Percentiles rank a stretch among this genome's conserved stretches.
These are phyloP conservation scores for Corbicula japonica DNA, from an alignment of 2,888 invertebrate genomes.

Conservation along the genomic window DNA sequence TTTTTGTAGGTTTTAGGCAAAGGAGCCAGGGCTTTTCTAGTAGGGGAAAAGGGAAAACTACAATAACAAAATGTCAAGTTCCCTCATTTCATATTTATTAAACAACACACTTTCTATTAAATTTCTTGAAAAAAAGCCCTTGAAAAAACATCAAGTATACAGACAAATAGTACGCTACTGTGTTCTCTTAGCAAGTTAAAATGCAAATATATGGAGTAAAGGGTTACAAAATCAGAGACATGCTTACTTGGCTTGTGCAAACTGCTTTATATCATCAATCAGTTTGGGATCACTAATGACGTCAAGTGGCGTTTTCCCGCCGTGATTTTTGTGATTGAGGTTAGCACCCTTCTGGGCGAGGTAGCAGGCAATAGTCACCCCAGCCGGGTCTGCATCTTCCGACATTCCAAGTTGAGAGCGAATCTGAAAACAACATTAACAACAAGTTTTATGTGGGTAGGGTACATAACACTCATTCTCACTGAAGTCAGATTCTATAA, in stretches of 20 bases:
- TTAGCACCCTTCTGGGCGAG: conserved; percentile 90
- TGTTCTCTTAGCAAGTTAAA: not conserved
- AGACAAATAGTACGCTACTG: too few relatives aligned
- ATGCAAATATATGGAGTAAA: not conserved
- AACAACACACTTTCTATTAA: too few relatives aligned
- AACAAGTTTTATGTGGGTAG: too few relatives aligned
- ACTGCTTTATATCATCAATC: conserved; percentile 88
- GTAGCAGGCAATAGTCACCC: conserved; percentile 91
- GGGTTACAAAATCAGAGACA: not conserved
- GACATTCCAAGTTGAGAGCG: conserved; percentile 78
- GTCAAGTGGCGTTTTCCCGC: conserved; percentile 91
- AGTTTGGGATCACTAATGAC: conserved; percentile 89
- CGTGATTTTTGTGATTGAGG: conserved; percentile 90
- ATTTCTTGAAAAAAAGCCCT: too few relatives aligned
- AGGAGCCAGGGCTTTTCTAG: too few relatives aligned
- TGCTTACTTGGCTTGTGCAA: conserved; percentile 82
- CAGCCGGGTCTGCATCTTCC: conserved; percentile 86
- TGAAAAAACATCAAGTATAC: too few relatives aligned
- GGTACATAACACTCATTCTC: too few relatives aligned
- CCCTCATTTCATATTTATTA: too few relatives aligned
- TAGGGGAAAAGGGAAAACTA: too few relatives aligned
- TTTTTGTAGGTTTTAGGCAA: too few relatives aligned
- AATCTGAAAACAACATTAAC: conserved; percentile 73
- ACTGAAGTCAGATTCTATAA: too few relatives aligned
- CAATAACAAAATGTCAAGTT: too few relatives aligned